phyloP scores from a whole-genome alignment of 1,140 invertebrate species.

The Melipona quadrifasciata region DNA sequence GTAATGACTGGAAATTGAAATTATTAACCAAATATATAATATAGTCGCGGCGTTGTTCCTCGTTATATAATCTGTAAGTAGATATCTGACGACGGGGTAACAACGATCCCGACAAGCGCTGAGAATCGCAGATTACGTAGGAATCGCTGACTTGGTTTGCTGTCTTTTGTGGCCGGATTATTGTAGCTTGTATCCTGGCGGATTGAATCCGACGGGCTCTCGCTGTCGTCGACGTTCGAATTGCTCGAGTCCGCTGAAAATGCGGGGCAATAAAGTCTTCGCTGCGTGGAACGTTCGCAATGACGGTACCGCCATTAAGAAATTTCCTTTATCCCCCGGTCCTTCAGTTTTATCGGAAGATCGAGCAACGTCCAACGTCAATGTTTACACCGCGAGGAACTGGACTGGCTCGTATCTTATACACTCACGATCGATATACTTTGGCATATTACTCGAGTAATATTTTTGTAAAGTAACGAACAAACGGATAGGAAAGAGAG shows the following conservation, averaged over 20 bases:
- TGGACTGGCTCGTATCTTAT: no score
- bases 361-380: neutral
- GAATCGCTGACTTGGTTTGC: constrained; percentile 58
- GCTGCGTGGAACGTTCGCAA: neutral
- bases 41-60: constrained; percentile 29
- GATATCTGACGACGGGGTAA: constrained; percentile 50
- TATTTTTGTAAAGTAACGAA: neutral
- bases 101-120: constrained; percentile 43
- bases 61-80: constrained; percentile 23
- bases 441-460: neutral
- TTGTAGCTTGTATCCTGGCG: constrained; percentile 38
- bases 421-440: no score
- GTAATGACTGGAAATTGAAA: neutral
- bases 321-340: neutral
- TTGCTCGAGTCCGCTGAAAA: constrained; percentile 34
- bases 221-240: constrained; percentile 41
- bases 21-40: no score
- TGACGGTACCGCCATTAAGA: neutral
- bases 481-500: neutral
- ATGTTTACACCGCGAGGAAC: neutral
- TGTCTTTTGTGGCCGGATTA: constrained; percentile 61
- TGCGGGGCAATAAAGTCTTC: constrained; percentile 25
- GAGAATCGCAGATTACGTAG: constrained; percentile 62
- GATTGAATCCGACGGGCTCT: constrained; percentile 7
- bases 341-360: neutral